Conservation (phyloP, 2,797 vertebrate genomes). For the Staurois parvus region DNA sequence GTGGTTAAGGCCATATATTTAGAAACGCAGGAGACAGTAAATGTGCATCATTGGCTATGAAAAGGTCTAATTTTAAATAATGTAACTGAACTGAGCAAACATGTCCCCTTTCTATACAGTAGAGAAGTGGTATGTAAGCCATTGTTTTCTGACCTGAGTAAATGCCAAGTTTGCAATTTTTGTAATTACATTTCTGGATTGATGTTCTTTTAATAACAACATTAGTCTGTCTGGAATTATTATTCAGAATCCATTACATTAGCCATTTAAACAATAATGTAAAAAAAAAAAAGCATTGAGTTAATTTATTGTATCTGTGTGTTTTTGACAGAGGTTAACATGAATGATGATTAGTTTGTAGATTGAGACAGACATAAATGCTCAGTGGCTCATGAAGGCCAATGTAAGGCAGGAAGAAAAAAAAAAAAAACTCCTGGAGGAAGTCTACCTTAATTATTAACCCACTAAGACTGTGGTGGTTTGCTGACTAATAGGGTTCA, state of each 20-base stretch:
- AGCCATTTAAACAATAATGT: slow-evolving; percentile 49
- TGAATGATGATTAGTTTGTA: slow-evolving; percentile 42
- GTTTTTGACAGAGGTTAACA: slow-evolving; percentile 54
- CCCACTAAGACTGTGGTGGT: background rate
- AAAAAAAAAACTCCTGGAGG: background rate
- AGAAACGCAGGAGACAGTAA: background rate
- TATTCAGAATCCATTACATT: slow-evolving; percentile 60
- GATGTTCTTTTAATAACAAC: slow-evolving; percentile 60
- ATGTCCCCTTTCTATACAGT: slow-evolving; percentile 11
- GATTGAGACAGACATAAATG: slow-evolving; percentile 39
- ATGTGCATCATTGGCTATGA: background rate
- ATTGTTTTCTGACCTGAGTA: slow-evolving; percentile 36
- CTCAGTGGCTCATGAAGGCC: slow-evolving; percentile 17
- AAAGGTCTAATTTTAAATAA: background rate
- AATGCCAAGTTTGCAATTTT: slow-evolving; percentile 56
- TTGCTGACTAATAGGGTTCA: background rate
- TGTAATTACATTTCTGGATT: slow-evolving; percentile 57
- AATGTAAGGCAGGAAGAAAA: background rate
- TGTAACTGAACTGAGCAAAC: background rate
- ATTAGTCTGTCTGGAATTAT: slow-evolving; percentile 60
- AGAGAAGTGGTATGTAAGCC: slow-evolving; percentile 7
- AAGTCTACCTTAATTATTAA: background rate
- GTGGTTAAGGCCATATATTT: too few species aligned
- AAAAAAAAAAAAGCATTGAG: slow-evolving; percentile 38
- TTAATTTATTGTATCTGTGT: slow-evolving; percentile 50